Base-by-base conservation (phyloP, 2,113 vertebrate genomes). In the Cephalopholis sonnerati region DNA sequence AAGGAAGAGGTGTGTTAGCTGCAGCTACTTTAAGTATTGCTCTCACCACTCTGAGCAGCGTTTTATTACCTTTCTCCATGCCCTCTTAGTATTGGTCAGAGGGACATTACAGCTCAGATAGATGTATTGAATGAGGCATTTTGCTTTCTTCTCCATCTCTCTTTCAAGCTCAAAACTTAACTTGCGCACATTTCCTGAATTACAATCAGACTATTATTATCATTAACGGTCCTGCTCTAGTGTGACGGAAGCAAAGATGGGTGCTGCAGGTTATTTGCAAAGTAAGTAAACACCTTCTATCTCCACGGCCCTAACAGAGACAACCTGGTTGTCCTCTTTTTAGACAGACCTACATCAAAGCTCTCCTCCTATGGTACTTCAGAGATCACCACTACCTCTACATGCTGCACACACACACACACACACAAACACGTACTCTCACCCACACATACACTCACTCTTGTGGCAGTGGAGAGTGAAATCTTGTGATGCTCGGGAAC, bases 301-400 rank as follows among this genome's bases (percentile, higher is more conserved):
- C 64, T 58, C 27, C 77, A 44, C 63, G 53, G 79, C 69, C 58
- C 82, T 91, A 83, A 91, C 89, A 82, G 87, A 89, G 61, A 82
- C 53, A 77, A 66, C 81, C 69, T 70, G 39, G 67, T 39, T 72
- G 46, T 63, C 53, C 77, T 72, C 24, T 77, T 83, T 79, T 80
- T 18, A 29, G 61, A 66, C 32, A 83, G 79, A 87, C 64, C 53
- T 63, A 75, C 88, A 91, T 92, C 84, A 90, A 90, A 89, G 88
- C 79, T 73, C 51, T 71, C 25, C 44, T 65, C 77, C 68, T 20
- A n/a, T 58, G 72, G 41, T 64, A 72, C 74, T 86, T 82, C 74
- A 82, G 73, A 79, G n/a, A 74, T 59, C 63, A 50, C 44, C 25
- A 53, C 41, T 55, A 57, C 61, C 3, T 2, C 76, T 32, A 51